Evolutionary conservation across 2,113 vertebrate species (phyloP).

Genomic region (human): GRCh38 chr2:45846001-45846500

Average conservation of each 20-base stretch:
- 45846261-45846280: background rate
- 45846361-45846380: background rate
- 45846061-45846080: background rate
- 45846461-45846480: background rate
- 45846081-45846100: background rate
- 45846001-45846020: background rate
- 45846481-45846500: background rate
- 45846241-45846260: background rate
- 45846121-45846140: background rate
- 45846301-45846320: background rate
- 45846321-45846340: background rate
- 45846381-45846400: background rate
- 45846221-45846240: background rate
- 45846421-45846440: background rate
- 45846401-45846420: background rate
- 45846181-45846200: background rate
- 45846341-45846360: background rate
- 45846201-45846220: background rate
- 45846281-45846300: background rate
- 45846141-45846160: conserved; percentile 18
- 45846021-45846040: background rate
- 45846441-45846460: background rate
- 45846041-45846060: background rate
- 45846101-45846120: background rate
- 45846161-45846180: conserved; percentile 13